Evolutionary conservation across 2,113 vertebrate genomes (phyloP), one percentile per base, ranked within the genome.

Genomic region (Gnathonemus echidnorhynchus): DNA sequence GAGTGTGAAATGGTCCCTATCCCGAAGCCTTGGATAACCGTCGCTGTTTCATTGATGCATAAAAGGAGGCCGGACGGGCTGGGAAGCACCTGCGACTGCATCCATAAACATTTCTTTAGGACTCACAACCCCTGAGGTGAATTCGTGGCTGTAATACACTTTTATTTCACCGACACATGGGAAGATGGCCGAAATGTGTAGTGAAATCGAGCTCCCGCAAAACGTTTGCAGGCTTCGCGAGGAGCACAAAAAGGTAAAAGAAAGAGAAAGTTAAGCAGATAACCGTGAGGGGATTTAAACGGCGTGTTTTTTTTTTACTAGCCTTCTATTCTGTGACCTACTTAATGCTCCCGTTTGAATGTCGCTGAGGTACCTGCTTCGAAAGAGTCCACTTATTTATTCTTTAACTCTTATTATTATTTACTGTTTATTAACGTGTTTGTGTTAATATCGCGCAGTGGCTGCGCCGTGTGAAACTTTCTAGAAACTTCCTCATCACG

Each of bases 101-200:
- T 96, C 93, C 96, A 97, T 95, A 98, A 97, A 97, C 97, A 97
- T 93, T 97, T 96, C 95, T 98, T 97, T 96, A 97, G 97, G 97
- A 98, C 97, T 98, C 96, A 96, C 95, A 96, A 95, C 93, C 96
- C 95, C 89, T 97, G 96, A 96, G 94, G 92, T 91, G 92, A 92
- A 91, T 91, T 92, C 92, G 88, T 90, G 93, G 90, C 88, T 88
- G 89, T 42, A 13, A 53, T 62, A 39, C 24, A 70, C 90, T 87
- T 90, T 91, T 89, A 91, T 88, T 66, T 84, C 80, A 89, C 90
- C 46, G 87, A 88, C 80, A 88, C 48, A 77, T 46, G 88, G 86
- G 77, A 93, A 89, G 77, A 96, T 95, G 95, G 92, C 94, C 85
- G 94, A 91, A 86, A 92, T 89, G 70, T 91, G 90, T 90, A 89